Percentiles rank a stretch among this genome's conserved stretches.
These are phyloP conservation scores for Latheticus oryzae DNA, from an alignment of 2,888 invertebrate species.

Conservation along the genomic window DNA sequence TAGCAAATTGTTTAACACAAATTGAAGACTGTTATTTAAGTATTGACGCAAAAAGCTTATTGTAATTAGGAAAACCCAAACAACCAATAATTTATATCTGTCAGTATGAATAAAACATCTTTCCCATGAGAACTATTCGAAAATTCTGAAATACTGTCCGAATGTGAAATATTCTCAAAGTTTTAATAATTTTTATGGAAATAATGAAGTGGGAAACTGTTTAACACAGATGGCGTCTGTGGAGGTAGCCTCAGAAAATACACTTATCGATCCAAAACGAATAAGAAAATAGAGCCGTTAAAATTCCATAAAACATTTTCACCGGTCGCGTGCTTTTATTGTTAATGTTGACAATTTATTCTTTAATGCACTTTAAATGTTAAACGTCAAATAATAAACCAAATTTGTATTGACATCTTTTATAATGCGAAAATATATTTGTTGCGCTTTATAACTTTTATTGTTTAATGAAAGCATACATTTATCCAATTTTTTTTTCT, in stretches of 20 bases:
- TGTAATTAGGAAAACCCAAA: slow-evolving; percentile 3
- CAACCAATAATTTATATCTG: slow-evolving; percentile 12
- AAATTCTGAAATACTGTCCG: too few species aligned
- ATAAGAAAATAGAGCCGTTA: slow-evolving; percentile 17
- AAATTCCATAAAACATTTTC: slow-evolving; percentile 12
- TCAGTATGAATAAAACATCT: slow-evolving; percentile 15
- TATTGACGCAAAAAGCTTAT: background rate
- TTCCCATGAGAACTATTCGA: slow-evolving; percentile 5
- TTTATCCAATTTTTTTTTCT: too few species aligned
- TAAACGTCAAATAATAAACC: slow-evolving; percentile 10
- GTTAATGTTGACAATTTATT: slow-evolving; percentile 7
- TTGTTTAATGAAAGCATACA: too few species aligned
- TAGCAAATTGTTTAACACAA: background rate
- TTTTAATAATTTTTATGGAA: too few species aligned
- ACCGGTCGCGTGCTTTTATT: slow-evolving; percentile 12
- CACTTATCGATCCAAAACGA: slow-evolving; percentile 23
- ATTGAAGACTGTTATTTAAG: background rate
- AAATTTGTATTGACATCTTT: slow-evolving; percentile 1
- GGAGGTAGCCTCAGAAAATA: slow-evolving; percentile 18
- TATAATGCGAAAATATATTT: slow-evolving; percentile 2
- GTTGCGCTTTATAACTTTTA: too few species aligned
- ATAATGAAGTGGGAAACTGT: slow-evolving; percentile 6
- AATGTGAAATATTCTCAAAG: too few species aligned
- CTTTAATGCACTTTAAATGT: slow-evolving; percentile 25
- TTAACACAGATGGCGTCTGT: slow-evolving; percentile 18